Conservation (phyloP, 1,140 invertebrate genomes). For the Drosophila pseudoobscura region DNA sequence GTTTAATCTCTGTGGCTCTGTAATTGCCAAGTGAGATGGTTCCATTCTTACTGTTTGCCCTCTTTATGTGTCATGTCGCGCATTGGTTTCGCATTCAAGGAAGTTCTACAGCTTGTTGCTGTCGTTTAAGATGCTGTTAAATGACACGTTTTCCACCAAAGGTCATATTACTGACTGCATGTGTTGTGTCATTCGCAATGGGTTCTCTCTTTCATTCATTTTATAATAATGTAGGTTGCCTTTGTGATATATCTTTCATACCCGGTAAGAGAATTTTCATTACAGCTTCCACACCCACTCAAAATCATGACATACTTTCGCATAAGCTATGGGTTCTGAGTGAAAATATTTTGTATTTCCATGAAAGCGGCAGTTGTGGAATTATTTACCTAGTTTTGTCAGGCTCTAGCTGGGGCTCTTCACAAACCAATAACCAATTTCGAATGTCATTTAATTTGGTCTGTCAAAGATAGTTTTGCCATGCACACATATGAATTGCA, state of each 20-base stretch:
- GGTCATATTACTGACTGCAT: too few relatives aligned
- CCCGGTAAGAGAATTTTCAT: too few relatives aligned
- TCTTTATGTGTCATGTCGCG: conserved; percentile 31
- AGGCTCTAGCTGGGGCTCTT: too few relatives aligned
- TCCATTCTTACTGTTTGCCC: conserved; percentile 42
- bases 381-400: too few relatives aligned
- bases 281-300: too few relatives aligned
- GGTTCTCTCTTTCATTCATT: background rate
- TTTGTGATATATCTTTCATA: too few relatives aligned
- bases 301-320: background rate
- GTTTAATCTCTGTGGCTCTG: conserved; percentile 39
- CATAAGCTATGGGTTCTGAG: too few relatives aligned
- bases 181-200: too few relatives aligned
- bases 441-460: conserved; percentile 35
- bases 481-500: conserved; percentile 5
- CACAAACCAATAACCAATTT: conserved; percentile 2
- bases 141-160: conserved; percentile 25
- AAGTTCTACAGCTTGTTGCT: conserved; percentile 27
- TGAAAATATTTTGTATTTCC: too few relatives aligned
- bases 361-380: too few relatives aligned
- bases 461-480: too few relatives aligned
- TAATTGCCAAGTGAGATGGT: conserved; percentile 55
- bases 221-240: too few relatives aligned
- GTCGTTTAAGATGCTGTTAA: conserved; percentile 23
- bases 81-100: conserved; percentile 52